Conservation (phyloP, 1,140 invertebrate species). For the Aphelenchoides fujianensis region DNA sequence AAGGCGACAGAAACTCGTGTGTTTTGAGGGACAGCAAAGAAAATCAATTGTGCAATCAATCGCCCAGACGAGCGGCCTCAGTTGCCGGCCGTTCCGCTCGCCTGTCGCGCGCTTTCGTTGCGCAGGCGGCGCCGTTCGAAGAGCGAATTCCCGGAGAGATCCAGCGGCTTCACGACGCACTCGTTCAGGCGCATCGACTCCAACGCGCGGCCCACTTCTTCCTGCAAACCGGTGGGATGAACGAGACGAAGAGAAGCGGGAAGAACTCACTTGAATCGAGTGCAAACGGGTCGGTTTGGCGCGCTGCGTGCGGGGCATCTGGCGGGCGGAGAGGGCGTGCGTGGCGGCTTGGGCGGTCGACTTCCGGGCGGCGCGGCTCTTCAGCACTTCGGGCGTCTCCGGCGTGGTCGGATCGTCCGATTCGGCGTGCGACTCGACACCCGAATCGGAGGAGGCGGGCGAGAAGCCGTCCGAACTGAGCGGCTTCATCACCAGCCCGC, state of each 20-base stretch:
- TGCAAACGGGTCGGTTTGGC: constrained; percentile 49
- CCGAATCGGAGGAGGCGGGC: neutral
- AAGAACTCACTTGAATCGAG: constrained; percentile 36
- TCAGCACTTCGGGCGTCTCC: constrained; percentile 26
- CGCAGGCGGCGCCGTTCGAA: constrained; percentile 8
- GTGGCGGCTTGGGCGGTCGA: neutral
- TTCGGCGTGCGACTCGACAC: neutral
- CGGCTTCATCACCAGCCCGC: too few relatives aligned
- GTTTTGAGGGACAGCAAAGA: too few relatives aligned
- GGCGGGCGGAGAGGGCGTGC: constrained; percentile 32
- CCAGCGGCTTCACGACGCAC: constrained; percentile 10
- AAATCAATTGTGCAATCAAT: too few relatives aligned
- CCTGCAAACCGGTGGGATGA: constrained; percentile 64
- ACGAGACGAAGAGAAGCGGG: constrained; percentile 7
- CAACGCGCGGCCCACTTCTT: constrained; percentile 93
- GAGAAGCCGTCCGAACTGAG: too few relatives aligned
- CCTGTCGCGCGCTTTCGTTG: neutral
- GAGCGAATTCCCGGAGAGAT: constrained; percentile 17
- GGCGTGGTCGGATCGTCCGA: constrained; percentile 23
- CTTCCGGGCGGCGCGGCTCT: neutral
- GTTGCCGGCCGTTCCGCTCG: too few relatives aligned
- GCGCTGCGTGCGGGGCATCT: constrained; percentile 11
- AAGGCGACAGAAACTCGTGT: too few relatives aligned
- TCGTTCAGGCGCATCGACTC: constrained; percentile 84
- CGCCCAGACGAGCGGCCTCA: too few relatives aligned